A percentile compares a stretch with the other conserved stretches of the same genome.
phyloP scores from a whole-genome alignment of 2,113 vertebrate genomes.

The Tetrao urogallus region DNA sequence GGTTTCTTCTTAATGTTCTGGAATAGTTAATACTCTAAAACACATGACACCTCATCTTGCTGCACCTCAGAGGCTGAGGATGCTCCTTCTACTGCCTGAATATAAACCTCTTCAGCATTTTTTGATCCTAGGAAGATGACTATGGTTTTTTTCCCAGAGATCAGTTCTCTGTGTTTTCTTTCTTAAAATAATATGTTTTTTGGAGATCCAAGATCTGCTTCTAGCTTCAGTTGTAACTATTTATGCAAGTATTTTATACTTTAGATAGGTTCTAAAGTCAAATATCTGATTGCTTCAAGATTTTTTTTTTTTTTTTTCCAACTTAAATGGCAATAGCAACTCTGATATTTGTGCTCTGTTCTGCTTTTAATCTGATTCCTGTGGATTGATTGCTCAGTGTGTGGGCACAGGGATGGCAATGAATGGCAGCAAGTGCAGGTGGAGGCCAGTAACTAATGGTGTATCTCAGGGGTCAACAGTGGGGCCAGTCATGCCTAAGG shows the following conservation, averaged over 20 bases:
- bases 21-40: neutral
- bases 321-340: neutral
- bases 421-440: neutral
- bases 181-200: neutral
- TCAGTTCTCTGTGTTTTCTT: neutral
- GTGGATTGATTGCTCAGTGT: neutral
- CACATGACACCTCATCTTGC: neutral
- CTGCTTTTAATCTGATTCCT: too few relatives aligned
- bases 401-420: rapidly evolving
- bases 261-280: neutral
- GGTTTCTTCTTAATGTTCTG: neutral
- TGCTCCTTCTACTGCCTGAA: neutral
- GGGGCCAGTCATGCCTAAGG: neutral
- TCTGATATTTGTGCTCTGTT: neutral
- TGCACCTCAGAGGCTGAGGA: neutral
- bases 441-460: neutral
- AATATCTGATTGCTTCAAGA: neutral
- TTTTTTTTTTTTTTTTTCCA: neutral
- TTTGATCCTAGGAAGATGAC: neutral
- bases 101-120: neutral
- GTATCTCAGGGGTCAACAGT: too few relatives aligned
- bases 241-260: neutral
- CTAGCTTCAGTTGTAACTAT: neutral
- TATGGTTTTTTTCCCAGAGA: neutral
- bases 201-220: neutral